Evolutionary conservation across 2,113 vertebrate genomes (phyloP).

Genomic region (Potamarius usumacintae): DNA sequence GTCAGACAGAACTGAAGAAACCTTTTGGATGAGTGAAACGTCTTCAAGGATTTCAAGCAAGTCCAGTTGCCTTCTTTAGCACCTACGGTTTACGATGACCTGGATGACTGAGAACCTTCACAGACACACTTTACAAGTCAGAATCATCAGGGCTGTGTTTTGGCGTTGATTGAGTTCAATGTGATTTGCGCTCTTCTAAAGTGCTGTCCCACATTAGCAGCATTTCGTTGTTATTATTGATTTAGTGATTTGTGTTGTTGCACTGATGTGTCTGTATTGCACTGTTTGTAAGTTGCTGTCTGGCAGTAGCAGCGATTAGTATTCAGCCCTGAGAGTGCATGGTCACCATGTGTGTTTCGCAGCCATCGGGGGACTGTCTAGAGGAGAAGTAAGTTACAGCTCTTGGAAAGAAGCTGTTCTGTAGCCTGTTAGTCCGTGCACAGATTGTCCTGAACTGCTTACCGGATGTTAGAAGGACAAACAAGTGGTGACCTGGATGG

Average conservation of each 20-base stretch:
- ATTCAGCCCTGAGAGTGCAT: not conserved
- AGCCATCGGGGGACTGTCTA: not conserved
- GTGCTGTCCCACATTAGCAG: not conserved
- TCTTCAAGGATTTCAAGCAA: no score
- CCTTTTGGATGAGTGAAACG: no score
- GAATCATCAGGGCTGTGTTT: not conserved
- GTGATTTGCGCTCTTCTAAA: not conserved
- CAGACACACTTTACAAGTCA: not conserved
- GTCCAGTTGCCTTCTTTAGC: no score
- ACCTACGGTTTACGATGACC: no score
- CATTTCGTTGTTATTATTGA: not conserved
- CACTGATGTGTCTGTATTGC: not conserved
- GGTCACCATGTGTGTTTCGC: not conserved
- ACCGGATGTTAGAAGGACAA: not conserved
- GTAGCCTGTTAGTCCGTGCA: not conserved
- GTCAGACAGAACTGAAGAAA: no score
- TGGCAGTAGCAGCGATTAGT: not conserved
- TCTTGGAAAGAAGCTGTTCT: not conserved
- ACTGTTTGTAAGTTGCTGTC: not conserved
- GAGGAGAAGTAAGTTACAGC: not conserved
- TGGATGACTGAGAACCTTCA: no score
- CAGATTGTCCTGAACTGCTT: not conserved
- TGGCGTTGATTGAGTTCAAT: not conserved
- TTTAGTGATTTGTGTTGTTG: not conserved
- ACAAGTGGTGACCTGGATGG: not conserved